phyloP scores from a whole-genome alignment of 2,797 vertebrate genomes.

The Malurus leucopterus region DNA sequence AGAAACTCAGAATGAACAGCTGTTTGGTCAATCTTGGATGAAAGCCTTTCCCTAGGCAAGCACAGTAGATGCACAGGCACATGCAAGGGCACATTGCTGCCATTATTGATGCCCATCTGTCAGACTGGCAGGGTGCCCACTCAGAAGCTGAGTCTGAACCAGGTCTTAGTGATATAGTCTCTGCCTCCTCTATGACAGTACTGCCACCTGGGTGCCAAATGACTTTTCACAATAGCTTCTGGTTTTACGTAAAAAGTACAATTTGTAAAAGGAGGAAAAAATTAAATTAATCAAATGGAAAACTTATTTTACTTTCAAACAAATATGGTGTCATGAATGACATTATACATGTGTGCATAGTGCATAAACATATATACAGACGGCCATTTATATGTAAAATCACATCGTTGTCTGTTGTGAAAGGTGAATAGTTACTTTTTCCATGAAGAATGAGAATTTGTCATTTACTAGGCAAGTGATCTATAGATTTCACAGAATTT shows the following conservation, averaged over 20 bases:
- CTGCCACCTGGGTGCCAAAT: constrained; percentile 40
- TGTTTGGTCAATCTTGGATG: constrained; percentile 46
- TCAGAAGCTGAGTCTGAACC: background rate
- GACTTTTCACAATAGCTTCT: background rate
- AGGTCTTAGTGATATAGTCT: background rate
- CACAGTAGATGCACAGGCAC: constrained; percentile 22
- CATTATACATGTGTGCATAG: background rate
- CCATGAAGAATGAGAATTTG: background rate
- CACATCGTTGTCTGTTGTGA: background rate
- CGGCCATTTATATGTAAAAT: background rate
- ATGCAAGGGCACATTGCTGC: constrained; percentile 27
- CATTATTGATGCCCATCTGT: constrained; percentile 56
- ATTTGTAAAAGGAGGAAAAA: background rate
- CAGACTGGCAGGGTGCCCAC: constrained; percentile 48
- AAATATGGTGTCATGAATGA: background rate
- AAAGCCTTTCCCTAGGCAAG: constrained; percentile 49
- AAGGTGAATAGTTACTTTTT: background rate
- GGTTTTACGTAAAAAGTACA: background rate
- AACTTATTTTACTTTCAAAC: background rate
- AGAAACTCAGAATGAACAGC: constrained; percentile 51
- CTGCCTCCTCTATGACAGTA: background rate
- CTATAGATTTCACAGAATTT: background rate
- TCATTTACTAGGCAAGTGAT: background rate
- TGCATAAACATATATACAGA: fast-evolving
- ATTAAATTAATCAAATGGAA: background rate